Evolutionary conservation across 2,888 invertebrate genomes (phyloP), one percentile per base, ranked within the genome.

Genomic region (Cephus pulcher): DNA sequence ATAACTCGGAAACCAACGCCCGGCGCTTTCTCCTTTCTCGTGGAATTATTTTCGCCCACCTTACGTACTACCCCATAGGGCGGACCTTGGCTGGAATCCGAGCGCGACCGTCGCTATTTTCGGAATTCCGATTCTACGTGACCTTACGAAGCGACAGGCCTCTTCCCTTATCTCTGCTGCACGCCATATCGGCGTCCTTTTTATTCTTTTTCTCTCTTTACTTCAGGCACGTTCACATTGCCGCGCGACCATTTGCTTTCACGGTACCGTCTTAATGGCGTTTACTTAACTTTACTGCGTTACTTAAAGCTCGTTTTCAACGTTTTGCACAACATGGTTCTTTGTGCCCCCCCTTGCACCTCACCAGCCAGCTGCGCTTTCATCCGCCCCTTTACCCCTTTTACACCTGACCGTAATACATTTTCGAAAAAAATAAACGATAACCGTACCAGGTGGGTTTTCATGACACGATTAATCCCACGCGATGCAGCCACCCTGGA

Each of bases 1-100:
- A 84, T 84, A 83, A 82, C 83, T 75, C 6, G 32, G 71, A 71
- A 33, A 34, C 56, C 15, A 23, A 15, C 56, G 56, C 23, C 56
- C 56, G 56, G 9, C 9, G 56, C 56, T 56, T 56, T 56, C 56
- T 56, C 23, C 56, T 9, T 56, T 56, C 56, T 56, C 56, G 9
- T 9, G 23, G 56, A 56, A 56, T 56, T 56, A 56, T 56, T 56
- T 40, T 56, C 56, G 56, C 56, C 23, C 15, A 23, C 56, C 15
- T 56, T 23, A 23, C 15, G 11, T 35, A 9, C n/a, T 11, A 71
- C 32, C 71, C n/a, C 12, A 12, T 4, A 70, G 33, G 71, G 15
- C 23, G 56, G 56, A 56, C 69, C 70, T 40, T 71, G 40, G 33
- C 71, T 69, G 74, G 74, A 74, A 74, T 37, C 34, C 34, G 35